Base-by-base conservation (phyloP, 2,888 invertebrate genomes). In the Balanococcus diminutus region DNA sequence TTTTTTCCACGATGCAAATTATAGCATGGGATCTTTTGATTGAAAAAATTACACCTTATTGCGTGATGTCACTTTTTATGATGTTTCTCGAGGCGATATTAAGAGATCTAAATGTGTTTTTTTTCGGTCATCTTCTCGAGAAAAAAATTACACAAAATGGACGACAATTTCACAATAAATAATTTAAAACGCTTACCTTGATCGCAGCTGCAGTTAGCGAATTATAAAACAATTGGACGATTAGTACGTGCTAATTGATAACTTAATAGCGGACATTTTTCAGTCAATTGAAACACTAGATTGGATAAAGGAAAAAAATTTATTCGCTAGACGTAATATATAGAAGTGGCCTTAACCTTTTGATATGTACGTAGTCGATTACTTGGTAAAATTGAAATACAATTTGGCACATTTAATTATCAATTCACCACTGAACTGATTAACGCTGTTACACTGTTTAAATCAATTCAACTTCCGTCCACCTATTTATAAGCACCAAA, bases 401-500 rank as follows among this genome's bases (percentile, higher is more conserved):
- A 79, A 36, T 79, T 79, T 79, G 75, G 36, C 75, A 79, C 36
- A 79, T 79, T 79, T 36, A 79, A 79, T 79, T 79, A 79, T 19
- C 8, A 79, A 79, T 79, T 79, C 75, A 79, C 6, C 19, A 79
- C 19, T 79, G 36, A 79, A 19, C 36, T 79, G 32, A 79, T 79
- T 79, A 79, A 36, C 16, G 22, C 19, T 2, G 36, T 36, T 36
- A 79, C 75, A 36, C 75, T 36, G 36, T 22, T 79, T 36, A 31
- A 79, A 79, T 36, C 11, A 79, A 36, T 36, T 32, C 75, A 36
- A 79, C 75, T 79, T 79, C 75, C 75, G 75, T 79, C 36, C n/a
- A 79, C 32, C 36, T 79, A 79, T 79, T 79, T 36, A n/a, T n/a
- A 79, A 79, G 75, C 25, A n/a, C 36, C 36, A 31, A 32, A 79